Percentiles rank a stretch among this genome's conserved stretches.
Evolutionary conservation across 2,113 vertebrate species (phyloP).

Genomic region (Arothron firmamentum): DNA sequence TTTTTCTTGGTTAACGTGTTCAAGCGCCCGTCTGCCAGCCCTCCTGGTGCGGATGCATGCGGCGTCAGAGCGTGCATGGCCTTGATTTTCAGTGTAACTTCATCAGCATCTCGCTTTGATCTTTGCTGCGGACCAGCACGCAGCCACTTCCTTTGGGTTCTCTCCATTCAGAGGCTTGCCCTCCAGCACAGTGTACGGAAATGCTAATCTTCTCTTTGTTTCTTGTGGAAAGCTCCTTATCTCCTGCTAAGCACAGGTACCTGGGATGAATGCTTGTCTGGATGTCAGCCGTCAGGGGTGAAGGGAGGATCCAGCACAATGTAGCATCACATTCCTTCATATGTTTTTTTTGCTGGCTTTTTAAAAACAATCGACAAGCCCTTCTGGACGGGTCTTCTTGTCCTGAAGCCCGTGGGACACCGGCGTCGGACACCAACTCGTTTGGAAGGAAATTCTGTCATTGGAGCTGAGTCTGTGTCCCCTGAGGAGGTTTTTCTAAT

Average conservation of each 20-base stretch:
- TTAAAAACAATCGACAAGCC: too few species aligned
- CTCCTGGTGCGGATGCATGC: too few species aligned
- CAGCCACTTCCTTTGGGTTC: conserved; percentile 51
- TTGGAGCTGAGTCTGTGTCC: too few species aligned
- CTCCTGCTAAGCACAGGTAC: conserved; percentile 76
- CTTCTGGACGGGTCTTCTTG: too few species aligned
- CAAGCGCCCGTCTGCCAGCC: too few species aligned
- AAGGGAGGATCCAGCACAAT: conserved; percentile 24
- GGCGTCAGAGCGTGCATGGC: background rate
- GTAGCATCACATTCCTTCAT: too few species aligned
- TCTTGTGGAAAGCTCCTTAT: conserved; percentile 82
- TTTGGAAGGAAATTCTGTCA: too few species aligned
- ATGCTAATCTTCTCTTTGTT: conserved; percentile 82
- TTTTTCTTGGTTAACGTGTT: too few species aligned
- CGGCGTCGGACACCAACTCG: too few species aligned
- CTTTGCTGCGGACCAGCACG: conserved; percentile 31
- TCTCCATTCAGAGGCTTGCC: conserved; percentile 39
- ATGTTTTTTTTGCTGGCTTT: too few species aligned
- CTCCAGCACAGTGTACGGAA: conserved; percentile 76
- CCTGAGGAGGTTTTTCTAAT: too few species aligned
- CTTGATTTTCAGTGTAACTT: conserved; percentile 26
- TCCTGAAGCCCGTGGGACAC: too few species aligned
- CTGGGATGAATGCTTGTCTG: conserved; percentile 77
- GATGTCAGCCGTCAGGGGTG: conserved; percentile 34
- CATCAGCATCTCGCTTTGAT: conserved; percentile 54